phyloP scores from a whole-genome alignment of 35 echinoderm and acorn worm species.

The Patiria miniata region DNA sequence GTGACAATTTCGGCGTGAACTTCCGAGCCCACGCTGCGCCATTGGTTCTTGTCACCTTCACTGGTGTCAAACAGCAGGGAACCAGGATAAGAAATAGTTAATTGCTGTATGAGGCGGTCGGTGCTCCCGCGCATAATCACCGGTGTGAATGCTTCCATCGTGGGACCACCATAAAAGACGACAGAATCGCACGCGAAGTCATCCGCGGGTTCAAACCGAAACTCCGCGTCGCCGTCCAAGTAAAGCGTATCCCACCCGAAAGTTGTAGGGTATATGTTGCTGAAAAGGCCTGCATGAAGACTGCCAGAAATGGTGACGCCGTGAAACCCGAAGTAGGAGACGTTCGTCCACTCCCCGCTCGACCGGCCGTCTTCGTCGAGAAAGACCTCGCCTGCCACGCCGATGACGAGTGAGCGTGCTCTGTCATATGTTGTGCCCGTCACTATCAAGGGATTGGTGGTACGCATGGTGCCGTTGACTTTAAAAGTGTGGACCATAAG shows the following conservation, averaged over 20 bases:
- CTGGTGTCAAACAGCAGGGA: slow-evolving; percentile 38
- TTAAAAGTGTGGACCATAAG: slow-evolving; percentile 26
- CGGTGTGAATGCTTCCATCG: slow-evolving; percentile 44
- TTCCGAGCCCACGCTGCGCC: slow-evolving; percentile 27
- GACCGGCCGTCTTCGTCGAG: slow-evolving; percentile 48
- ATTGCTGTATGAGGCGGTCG: neutral
- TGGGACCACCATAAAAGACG: slow-evolving; percentile 2
- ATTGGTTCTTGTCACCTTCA: neutral
- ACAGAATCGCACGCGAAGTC: slow-evolving; percentile 64
- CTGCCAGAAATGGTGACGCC: slow-evolving; percentile 40
- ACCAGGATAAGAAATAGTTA: slow-evolving; percentile 51
- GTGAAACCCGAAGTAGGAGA: slow-evolving; percentile 50
- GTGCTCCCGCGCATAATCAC: slow-evolving; percentile 44
- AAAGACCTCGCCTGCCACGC: slow-evolving; percentile 31
- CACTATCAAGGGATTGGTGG: slow-evolving; percentile 29
- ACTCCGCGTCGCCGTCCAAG: slow-evolving; percentile 45
- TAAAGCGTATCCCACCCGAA: slow-evolving; percentile 46
- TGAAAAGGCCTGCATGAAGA: slow-evolving; percentile 47
- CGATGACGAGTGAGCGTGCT: slow-evolving; percentile 40
- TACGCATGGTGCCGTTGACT: slow-evolving; percentile 30
- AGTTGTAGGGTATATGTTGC: slow-evolving; percentile 6
- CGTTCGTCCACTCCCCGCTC: slow-evolving; percentile 23
- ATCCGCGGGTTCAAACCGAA: slow-evolving; percentile 42
- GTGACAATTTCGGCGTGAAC: slow-evolving; percentile 30
- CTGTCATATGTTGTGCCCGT: slow-evolving; percentile 33